phyloP scores from a whole-genome alignment of 1,140 invertebrate genomes.

The Anastrepha obliqua region DNA sequence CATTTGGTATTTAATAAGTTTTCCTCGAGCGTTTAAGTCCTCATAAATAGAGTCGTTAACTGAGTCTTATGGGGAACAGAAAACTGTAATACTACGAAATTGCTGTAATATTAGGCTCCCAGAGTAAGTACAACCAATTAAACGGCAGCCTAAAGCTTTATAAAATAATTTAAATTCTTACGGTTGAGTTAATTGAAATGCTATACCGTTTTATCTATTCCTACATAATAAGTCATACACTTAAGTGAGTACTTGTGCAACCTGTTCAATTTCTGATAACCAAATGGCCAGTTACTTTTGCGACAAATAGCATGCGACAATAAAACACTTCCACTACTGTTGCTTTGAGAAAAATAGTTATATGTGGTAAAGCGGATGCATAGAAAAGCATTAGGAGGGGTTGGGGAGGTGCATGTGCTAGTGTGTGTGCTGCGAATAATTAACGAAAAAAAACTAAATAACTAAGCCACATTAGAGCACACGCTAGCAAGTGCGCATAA shows the following conservation, averaged over 20 bases:
- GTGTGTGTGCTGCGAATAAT: not conserved
- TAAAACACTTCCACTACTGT: not conserved
- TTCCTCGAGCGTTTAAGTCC: too few relatives aligned
- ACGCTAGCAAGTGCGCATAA: not conserved
- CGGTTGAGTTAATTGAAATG: not conserved
- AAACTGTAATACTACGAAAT: too few relatives aligned
- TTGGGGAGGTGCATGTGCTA: too few relatives aligned
- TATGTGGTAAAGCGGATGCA: not conserved
- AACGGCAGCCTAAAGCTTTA: too few relatives aligned
- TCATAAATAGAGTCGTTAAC: too few relatives aligned
- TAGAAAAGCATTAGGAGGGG: too few relatives aligned
- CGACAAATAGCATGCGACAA: constrained; percentile 4
- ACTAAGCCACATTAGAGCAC: not conserved
- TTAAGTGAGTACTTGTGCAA: not conserved
- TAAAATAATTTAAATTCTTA: not conserved
- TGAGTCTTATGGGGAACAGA: too few relatives aligned
- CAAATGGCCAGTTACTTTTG: not conserved
- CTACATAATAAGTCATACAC: not conserved
- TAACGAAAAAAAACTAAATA: not conserved
- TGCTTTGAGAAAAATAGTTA: not conserved
- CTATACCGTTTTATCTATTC: not conserved
- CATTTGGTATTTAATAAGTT: too few relatives aligned
- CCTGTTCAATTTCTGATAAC: constrained; percentile 20
- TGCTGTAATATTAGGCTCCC: too few relatives aligned
- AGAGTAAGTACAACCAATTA: too few relatives aligned